Evolutionary conservation across 2,113 vertebrate genomes (phyloP).

Genomic region (Oxyura jamaicensis): DNA sequence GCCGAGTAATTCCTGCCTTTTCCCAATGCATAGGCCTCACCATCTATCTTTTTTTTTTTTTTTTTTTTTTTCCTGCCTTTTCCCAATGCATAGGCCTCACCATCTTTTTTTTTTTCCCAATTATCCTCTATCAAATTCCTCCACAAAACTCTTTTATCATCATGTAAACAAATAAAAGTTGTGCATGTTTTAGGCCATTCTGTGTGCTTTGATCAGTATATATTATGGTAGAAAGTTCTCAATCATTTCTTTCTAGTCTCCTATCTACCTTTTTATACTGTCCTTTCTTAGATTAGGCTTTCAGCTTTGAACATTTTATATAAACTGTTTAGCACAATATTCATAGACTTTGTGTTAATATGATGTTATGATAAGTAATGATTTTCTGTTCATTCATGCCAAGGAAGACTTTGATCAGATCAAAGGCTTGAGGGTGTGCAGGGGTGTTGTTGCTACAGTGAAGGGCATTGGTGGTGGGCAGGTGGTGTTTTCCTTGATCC

Average conservation of each 20-base stretch:
- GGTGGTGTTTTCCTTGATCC: background rate
- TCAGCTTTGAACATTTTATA: background rate
- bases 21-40: fast-evolving
- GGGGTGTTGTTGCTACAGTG: background rate
- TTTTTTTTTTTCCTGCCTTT: background rate
- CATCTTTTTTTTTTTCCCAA: background rate
- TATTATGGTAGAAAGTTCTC: background rate
- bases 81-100: fast-evolving
- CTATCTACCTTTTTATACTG: background rate
- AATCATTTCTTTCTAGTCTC: background rate
- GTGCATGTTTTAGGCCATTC: background rate
- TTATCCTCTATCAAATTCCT: background rate
- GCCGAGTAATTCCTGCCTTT: background rate
- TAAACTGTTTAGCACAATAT: background rate
- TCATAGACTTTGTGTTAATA: background rate
- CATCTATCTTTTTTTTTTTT: background rate
- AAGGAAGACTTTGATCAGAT: background rate
- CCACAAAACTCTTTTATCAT: background rate
- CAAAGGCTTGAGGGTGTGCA: background rate
- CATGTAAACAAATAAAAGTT: background rate
- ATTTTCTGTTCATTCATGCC: background rate
- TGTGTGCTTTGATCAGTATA: fast-evolving
- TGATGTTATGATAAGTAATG: background rate
- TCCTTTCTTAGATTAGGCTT: background rate
- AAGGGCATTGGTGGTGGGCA: background rate